A percentile compares a stretch with the other conserved stretches of the same genome.
phyloP scores from a whole-genome alignment of 2,113 vertebrate genomes.

The Daphoenositta chrysoptera region DNA sequence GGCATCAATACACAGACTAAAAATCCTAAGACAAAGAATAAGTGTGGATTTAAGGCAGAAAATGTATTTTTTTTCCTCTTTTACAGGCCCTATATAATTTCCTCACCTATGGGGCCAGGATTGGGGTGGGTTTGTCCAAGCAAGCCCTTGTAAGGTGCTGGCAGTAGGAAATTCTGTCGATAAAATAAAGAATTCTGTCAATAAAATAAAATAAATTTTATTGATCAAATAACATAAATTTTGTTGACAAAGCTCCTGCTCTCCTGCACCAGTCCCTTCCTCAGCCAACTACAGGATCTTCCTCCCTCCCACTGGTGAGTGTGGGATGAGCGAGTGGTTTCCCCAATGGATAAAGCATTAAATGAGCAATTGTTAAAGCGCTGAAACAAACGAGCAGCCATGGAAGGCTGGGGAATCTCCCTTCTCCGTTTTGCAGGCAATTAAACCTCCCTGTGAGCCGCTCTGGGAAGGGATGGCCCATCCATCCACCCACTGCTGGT shows the following conservation, averaged over 20 bases:
- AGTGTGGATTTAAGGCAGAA: not conserved
- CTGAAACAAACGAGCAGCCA: not conserved
- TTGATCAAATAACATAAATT: not conserved
- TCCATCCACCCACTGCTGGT: not conserved
- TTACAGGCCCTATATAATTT: not conserved
- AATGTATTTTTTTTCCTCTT: not conserved
- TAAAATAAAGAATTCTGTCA: not conserved
- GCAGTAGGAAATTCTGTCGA: not conserved
- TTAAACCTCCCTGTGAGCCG: not conserved
- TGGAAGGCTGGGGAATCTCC: not conserved
- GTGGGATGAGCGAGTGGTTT: fast-evolving
- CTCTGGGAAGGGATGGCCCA: not conserved
- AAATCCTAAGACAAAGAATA: not conserved
- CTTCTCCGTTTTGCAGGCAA: not conserved
- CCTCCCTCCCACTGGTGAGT: not conserved
- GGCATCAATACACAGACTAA: not conserved
- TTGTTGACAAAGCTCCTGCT: not conserved
- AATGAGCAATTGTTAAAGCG: not conserved
- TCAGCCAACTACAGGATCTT: fast-evolving
- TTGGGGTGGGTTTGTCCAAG: not conserved
- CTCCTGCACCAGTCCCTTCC: not conserved
- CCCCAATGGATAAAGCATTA: not conserved
- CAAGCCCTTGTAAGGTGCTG: not conserved
- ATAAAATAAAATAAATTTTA: not conserved
- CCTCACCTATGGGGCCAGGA: not conserved